These are phyloP conservation scores for Drosophila anomalipes DNA, from an alignment of 2,888 invertebrate genomes.

Conservation along the genomic window DNA sequence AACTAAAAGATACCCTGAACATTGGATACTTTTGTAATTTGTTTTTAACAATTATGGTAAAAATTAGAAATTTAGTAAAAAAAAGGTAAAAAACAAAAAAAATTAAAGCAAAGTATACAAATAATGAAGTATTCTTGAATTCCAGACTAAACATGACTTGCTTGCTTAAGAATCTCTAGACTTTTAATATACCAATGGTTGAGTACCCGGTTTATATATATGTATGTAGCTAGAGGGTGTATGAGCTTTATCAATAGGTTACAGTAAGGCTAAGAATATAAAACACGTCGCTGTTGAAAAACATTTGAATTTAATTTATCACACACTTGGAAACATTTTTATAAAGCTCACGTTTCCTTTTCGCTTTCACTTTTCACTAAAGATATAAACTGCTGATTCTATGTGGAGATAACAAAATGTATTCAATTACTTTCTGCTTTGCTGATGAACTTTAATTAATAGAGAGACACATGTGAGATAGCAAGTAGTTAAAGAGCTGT, in stretches of 20 bases:
- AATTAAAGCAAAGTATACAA: neutral
- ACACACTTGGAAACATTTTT: neutral
- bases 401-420: neutral
- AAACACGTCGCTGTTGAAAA: neutral
- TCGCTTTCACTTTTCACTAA: neutral
- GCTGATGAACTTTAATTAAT: slow-evolving; percentile 18
- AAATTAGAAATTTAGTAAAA: neutral
- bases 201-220: neutral
- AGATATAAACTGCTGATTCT: neutral
- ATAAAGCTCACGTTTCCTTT: neutral
- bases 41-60: neutral
- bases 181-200: neutral
- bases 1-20: neutral
- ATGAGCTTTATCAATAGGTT: neutral
- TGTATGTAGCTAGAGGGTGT: neutral
- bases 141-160: neutral
- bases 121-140: neutral
- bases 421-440: neutral
- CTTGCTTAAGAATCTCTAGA: neutral
- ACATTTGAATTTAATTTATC: neutral
- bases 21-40: neutral
- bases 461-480: neutral
- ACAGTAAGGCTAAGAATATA: neutral
- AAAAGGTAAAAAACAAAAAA: neutral
- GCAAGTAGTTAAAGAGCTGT: slow-evolving; percentile 13